Evolutionary conservation across 37 sponge, comb jelly and placozoan species (phyloP).

Genomic region (Aplysina aerophoba): DNA sequence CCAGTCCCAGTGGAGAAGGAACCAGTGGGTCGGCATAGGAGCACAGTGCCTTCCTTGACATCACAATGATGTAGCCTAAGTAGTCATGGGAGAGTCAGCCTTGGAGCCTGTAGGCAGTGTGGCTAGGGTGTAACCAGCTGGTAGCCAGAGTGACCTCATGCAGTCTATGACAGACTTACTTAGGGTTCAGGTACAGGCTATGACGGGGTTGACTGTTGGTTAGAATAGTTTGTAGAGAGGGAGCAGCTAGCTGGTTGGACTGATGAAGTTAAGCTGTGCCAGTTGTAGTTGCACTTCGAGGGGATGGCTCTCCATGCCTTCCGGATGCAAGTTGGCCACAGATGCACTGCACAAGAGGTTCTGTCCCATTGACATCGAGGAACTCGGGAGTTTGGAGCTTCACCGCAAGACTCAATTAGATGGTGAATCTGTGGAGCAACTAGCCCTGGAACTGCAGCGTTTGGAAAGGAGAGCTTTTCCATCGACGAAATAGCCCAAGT

Average conservation of each 20-base stretch:
- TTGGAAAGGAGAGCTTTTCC: conserved; percentile 23
- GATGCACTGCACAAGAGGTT: not conserved
- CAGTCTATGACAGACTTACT: too few species aligned
- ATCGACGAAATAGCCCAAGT: not conserved
- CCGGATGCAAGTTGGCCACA: not conserved
- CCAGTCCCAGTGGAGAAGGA: too few species aligned
- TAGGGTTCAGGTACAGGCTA: not conserved
- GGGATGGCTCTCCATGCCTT: conserved; percentile 11
- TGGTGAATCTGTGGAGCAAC: conserved; percentile 30
- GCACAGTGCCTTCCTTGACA: too few species aligned
- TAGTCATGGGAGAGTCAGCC: too few species aligned
- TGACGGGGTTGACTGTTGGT: conserved; percentile 28
- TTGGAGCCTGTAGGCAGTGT: too few species aligned
- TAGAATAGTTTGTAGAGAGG: conserved; percentile 2
- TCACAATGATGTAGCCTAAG: too few species aligned
- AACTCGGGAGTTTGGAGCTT: conserved; percentile 36
- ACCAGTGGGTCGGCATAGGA: too few species aligned
- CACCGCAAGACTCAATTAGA: conserved; percentile 23
- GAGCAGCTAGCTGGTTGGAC: not conserved
- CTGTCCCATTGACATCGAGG: conserved; percentile 40
- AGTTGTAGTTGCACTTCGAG: conserved; percentile 27
- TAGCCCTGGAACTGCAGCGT: conserved; percentile 7
- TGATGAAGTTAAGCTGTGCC: conserved; percentile 18
- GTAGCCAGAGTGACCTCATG: too few species aligned
- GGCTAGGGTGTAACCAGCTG: too few species aligned